phyloP scores from a whole-genome alignment of 2,113 vertebrate genomes.

The Clarias gariepinus region DNA sequence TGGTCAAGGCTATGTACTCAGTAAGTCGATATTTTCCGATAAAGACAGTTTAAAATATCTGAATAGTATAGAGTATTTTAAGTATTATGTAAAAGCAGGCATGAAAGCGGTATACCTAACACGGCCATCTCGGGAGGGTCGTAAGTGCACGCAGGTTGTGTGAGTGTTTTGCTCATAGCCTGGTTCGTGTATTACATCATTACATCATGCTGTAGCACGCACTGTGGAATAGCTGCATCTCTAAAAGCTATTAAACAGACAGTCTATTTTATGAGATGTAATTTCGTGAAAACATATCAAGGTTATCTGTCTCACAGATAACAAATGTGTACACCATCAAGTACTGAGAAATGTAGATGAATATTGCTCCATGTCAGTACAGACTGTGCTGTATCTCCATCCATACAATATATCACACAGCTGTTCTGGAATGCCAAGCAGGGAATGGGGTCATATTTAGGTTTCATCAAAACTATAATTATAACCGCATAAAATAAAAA shows the following conservation, averaged over 20 bases:
- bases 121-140: neutral
- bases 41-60: neutral
- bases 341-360: neutral
- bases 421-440: neutral
- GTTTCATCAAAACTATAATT: neutral
- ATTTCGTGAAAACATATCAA: neutral
- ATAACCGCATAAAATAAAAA: neutral
- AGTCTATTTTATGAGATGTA: neutral
- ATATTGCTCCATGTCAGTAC: neutral
- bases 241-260: neutral
- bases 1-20: conserved; percentile 98
- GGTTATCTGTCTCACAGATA: neutral
- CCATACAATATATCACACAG: neutral
- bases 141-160: neutral
- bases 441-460: neutral
- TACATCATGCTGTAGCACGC: neutral
- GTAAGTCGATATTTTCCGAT: conserved; percentile 69
- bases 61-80: neutral
- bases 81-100: too few species aligned
- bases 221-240: neutral
- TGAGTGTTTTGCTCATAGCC: neutral
- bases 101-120: neutral
- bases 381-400: neutral
- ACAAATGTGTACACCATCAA: neutral
- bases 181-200: neutral